These are phyloP conservation scores for Hippopotamus amphibius DNA, from an alignment of 2,113 vertebrate genomes.

Conservation along the genomic window DNA sequence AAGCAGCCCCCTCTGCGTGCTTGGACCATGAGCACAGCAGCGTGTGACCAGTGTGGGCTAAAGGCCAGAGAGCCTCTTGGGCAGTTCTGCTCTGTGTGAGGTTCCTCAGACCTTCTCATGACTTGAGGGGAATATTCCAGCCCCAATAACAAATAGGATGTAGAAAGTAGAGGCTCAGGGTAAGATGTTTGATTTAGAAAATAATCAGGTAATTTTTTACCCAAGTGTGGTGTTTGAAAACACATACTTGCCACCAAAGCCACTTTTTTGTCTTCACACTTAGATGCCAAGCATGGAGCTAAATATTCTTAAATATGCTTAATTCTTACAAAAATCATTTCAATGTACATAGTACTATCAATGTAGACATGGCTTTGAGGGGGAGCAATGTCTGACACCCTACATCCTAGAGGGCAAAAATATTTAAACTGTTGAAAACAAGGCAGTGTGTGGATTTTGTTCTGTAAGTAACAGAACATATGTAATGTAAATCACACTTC, in stretches of 20 bases:
- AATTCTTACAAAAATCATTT: conserved; percentile 43
- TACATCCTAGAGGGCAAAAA: background rate
- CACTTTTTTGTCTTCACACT: background rate
- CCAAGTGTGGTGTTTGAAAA: background rate
- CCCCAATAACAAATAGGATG: background rate
- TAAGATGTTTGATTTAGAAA: conserved; percentile 13
- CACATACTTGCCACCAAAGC: background rate
- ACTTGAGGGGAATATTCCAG: background rate
- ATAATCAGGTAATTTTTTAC: background rate
- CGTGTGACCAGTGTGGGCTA: background rate
- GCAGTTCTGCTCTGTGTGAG: background rate
- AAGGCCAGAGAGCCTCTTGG: background rate
- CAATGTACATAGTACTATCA: background rate
- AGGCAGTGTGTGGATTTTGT: background rate
- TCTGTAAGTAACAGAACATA: background rate
- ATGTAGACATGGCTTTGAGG: background rate
- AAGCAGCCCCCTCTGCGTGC: background rate
- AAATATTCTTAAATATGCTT: background rate
- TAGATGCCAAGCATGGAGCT: background rate
- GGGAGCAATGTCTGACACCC: background rate
- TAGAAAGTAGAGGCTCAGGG: background rate
- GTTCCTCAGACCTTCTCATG: background rate
- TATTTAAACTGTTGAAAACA: conserved; percentile 39
- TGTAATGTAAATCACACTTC: background rate
- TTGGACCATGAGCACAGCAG: background rate